phyloP scores from a whole-genome alignment of 2,888 invertebrate genomes.

The Melieria picta region DNA sequence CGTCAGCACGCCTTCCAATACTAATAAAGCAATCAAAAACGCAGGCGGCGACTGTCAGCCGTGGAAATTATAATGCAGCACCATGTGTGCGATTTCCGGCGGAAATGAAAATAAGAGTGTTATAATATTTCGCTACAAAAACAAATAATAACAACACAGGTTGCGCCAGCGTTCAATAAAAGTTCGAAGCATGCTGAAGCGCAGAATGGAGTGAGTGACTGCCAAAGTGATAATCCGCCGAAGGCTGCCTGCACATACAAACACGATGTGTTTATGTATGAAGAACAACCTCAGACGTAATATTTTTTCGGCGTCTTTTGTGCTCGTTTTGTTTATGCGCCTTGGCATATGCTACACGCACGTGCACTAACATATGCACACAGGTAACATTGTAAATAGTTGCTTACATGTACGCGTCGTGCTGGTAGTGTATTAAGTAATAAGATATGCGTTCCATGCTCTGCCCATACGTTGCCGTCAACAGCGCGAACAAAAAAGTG shows the following conservation, averaged over 20 bases:
- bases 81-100: constrained; percentile 39
- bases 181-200: no score
- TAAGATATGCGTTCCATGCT: constrained; percentile 25
- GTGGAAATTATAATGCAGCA: constrained; percentile 41
- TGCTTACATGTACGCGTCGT: no score
- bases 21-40: constrained; percentile 58
- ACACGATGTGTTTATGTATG: no score
- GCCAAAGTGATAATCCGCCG: no score
- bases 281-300: constrained; percentile 6
- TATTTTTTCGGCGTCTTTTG: not conserved
- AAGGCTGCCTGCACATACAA: not conserved
- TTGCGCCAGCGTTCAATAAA: constrained; percentile 28
- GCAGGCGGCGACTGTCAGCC: constrained; percentile 5
- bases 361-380: not conserved
- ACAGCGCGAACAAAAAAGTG: not conserved
- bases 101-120: constrained; percentile 21
- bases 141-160: constrained; percentile 1
- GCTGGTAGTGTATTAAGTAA: constrained; percentile 29
- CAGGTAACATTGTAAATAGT: not conserved
- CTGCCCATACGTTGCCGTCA: not conserved
- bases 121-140: constrained; percentile 10
- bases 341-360: not conserved
- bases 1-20: constrained; percentile 48
- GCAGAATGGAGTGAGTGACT: no score
- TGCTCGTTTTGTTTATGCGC: not conserved